Conservation (phyloP, 2,113 vertebrate genomes). For the Bombycilla garrulus region DNA sequence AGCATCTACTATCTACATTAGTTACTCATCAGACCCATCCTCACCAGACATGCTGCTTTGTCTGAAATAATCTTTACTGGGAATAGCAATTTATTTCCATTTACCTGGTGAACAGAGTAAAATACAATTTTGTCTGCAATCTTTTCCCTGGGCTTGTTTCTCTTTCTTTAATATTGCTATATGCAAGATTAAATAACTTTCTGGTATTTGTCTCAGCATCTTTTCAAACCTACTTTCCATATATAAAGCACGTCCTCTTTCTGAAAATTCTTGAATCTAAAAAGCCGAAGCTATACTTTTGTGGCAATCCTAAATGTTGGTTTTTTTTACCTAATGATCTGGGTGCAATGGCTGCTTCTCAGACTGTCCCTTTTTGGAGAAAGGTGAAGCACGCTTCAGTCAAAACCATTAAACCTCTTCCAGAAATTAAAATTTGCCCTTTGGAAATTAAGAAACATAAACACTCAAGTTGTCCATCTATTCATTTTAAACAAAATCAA, state of each 20-base stretch:
- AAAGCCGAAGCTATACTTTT: background rate
- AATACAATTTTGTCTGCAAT: background rate
- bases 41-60: background rate
- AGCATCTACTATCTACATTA: background rate
- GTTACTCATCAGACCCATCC: background rate
- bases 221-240: background rate
- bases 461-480: background rate
- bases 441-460: background rate
- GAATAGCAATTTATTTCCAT: background rate
- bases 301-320: background rate
- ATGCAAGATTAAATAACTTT: background rate
- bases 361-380: background rate
- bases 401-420: background rate
- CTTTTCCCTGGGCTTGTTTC: background rate
- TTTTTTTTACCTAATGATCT: background rate
- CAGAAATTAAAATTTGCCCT: background rate
- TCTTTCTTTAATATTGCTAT: background rate
- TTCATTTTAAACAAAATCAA: background rate
- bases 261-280: background rate
- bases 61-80: background rate
- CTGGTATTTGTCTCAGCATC: background rate
- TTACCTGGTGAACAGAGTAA: background rate
- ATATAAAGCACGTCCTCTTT: background rate
- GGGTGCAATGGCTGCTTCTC: background rate
- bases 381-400: background rate